Evolutionary conservation across 2,113 vertebrate species (phyloP).

Genomic region (Falcunculus frontatus): DNA sequence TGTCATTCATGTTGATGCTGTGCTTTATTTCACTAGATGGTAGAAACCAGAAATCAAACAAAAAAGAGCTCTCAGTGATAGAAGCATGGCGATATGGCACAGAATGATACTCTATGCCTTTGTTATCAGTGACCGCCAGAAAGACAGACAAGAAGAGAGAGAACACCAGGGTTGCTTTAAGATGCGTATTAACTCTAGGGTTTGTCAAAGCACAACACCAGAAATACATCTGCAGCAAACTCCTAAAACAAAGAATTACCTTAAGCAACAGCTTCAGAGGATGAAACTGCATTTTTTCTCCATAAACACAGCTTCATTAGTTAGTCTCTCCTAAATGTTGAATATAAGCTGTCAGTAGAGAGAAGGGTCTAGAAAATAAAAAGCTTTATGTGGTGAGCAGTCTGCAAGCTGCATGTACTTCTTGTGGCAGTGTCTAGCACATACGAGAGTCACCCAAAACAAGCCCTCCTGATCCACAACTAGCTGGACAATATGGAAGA

Average conservation of each 20-base stretch:
- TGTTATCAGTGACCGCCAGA: neutral
- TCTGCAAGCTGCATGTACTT: neutral
- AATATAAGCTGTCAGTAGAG: neutral
- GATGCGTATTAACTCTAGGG: neutral
- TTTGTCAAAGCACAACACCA: neutral
- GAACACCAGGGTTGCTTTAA: neutral
- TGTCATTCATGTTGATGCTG: neutral
- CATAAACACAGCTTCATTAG: neutral
- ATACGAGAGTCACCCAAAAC: neutral
- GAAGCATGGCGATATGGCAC: neutral
- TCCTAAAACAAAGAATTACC: neutral
- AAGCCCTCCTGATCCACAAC: neutral
- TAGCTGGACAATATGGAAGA: neutral
- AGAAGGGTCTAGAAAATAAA: neutral
- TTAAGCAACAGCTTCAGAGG: neutral
- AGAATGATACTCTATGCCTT: neutral
- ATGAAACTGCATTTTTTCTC: neutral
- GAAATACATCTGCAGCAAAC: neutral
- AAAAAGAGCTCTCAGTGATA: neutral
- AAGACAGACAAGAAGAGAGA: neutral
- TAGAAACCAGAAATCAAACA: slow-evolving; percentile 3
- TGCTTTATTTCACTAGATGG: neutral
- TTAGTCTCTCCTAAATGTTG: neutral
- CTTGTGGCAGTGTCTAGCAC: neutral
- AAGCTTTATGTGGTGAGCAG: neutral